These are phyloP conservation scores for Nanorana parkeri DNA, from an alignment of 2,113 vertebrate species.

Conservation along the genomic window DNA sequence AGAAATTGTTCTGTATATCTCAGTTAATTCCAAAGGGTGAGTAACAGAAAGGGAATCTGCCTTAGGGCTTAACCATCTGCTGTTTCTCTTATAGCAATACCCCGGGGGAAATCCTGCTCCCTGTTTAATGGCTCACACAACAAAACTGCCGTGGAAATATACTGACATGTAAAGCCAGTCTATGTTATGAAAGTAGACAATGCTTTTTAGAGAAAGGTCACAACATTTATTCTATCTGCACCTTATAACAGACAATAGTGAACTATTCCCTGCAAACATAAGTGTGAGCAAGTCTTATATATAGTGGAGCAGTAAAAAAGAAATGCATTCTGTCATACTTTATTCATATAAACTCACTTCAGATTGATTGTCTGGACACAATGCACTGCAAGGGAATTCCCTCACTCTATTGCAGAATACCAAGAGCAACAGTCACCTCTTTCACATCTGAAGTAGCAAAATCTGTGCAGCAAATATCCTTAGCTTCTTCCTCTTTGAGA, in stretches of 20 bases:
- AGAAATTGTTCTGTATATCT: slow-evolving; percentile 43
- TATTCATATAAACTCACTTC: no score
- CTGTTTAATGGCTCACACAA: slow-evolving; percentile 47
- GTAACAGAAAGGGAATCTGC: slow-evolving; percentile 54
- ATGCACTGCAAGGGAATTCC: no score
- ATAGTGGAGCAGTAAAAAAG: neutral
- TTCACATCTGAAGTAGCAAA: no score
- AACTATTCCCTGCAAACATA: neutral
- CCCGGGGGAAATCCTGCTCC: slow-evolving; percentile 43
- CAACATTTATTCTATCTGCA: neutral
- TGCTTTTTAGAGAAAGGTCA: slow-evolving; percentile 10
- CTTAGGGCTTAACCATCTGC: slow-evolving; percentile 51
- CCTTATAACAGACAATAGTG: slow-evolving; percentile 1
- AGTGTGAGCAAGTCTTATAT: neutral
- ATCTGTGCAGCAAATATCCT: no score
- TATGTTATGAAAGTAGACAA: slow-evolving; percentile 45
- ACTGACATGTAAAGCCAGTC: slow-evolving; percentile 43
- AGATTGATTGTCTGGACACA: no score
- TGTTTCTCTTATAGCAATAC: slow-evolving; percentile 57
- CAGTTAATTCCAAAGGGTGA: slow-evolving; percentile 55
- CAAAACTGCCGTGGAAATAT: slow-evolving; percentile 51
- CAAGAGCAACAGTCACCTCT: no score
- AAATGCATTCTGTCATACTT: no score
- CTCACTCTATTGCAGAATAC: no score
- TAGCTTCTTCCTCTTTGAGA: no score